Percentiles rank a stretch among this genome's conserved stretches.
Conservation (phyloP, 2,113 vertebrate species). For the Crotalus viridis region DNA sequence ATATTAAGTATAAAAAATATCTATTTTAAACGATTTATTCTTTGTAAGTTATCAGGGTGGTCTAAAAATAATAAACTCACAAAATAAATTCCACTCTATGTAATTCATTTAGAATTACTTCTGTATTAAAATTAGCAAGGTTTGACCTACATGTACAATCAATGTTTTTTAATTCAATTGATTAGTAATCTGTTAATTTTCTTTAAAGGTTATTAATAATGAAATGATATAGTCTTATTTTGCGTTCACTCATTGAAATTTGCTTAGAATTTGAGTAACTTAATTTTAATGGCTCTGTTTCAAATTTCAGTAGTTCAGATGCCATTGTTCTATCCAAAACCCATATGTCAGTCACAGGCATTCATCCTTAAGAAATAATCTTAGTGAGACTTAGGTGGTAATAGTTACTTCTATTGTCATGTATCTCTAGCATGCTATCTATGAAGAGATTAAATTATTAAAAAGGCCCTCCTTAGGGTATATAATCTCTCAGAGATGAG, state of each 20-base stretch:
- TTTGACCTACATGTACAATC: neutral
- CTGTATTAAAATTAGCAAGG: neutral
- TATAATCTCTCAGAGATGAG: neutral
- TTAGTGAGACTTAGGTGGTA: neutral
- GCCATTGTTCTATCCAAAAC: too few species aligned
- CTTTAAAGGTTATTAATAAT: neutral
- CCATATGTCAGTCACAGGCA: neutral
- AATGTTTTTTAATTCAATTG: neutral
- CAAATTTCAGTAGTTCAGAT: neutral
- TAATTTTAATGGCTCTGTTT: neutral
- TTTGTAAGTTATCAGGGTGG: neutral
- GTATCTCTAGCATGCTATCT: neutral
- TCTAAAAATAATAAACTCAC: neutral
- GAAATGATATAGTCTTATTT: neutral
- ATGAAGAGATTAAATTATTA: neutral
- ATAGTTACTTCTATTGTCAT: neutral
- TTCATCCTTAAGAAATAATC: neutral
- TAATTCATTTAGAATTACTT: neutral
- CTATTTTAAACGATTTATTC: neutral
- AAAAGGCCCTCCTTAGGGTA: neutral
- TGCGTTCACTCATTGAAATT: neutral
- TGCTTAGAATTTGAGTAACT: neutral
- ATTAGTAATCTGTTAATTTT: neutral
- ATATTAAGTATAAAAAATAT: neutral
- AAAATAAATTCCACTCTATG: neutral